phyloP scores from a whole-genome alignment of 2,797 vertebrate genomes.

The Serranus cabrilla region DNA sequence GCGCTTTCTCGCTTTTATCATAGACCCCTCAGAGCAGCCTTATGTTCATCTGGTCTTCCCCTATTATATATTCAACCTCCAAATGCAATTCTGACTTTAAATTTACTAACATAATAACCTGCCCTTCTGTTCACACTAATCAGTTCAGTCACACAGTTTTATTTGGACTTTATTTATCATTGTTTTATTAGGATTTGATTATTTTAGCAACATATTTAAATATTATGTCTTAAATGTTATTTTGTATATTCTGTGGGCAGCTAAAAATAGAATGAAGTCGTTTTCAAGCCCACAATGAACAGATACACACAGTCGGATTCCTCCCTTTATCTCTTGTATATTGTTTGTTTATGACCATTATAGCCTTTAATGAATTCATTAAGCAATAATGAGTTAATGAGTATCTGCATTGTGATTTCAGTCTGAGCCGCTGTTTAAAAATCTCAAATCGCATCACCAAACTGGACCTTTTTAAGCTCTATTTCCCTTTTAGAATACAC shows the following conservation, averaged over 20 bases:
- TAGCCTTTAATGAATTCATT: constrained; percentile 11
- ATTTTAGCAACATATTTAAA: neutral
- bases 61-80: neutral
- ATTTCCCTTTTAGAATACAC: neutral
- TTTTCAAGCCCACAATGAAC: neutral
- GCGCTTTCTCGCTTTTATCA: neutral
- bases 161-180: no score
- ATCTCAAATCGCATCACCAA: neutral
- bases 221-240: neutral
- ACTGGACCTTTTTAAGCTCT: constrained; percentile 28
- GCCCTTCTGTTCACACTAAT: neutral
- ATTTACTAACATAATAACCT: no score
- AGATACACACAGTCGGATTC: neutral
- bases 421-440: constrained; percentile 19
- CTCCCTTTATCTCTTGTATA: neutral
- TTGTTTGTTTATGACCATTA: constrained; percentile 12
- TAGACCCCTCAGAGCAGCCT: neutral
- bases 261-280: neutral
- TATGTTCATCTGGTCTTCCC: neutral
- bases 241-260: neutral
- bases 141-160: neutral
- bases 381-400: constrained; percentile 16
- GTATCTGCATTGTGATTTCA: constrained; percentile 2
- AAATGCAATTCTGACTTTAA: neutral
- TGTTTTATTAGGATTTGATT: neutral